Evolutionary conservation across 2,888 invertebrate species (phyloP), one percentile per base, ranked within the genome.

Genomic region (Colletes collaris): DNA sequence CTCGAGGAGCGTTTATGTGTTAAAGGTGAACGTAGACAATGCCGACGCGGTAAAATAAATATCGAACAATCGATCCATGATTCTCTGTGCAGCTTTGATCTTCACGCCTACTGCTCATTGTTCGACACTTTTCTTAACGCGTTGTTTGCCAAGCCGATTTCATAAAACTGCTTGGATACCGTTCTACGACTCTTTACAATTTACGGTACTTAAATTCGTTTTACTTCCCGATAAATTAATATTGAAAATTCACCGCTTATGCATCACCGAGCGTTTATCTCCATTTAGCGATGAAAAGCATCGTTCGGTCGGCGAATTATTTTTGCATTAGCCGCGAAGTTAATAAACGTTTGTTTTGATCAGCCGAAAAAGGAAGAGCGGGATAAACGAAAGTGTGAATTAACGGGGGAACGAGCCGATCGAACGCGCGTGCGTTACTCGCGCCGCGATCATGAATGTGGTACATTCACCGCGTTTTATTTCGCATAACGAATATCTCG

Each of bases 401-500:
- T 73, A 79, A 81, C 66, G 68, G 13, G 66, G 66, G 64, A 67
- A 67, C 58, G 50, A 35, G 44, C 46, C 63, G 62, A 60, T 46
- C 44, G 44, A 59, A 73, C 59, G 55, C 46, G 6, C 8, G 27
- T 6, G 19, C 70, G 73, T 81, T 78, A 75, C 63, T 64, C 60
- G 70, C 27, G 71, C 53, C 64, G 50, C 19, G 64, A 72, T 67
- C 73, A 65, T 68, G 79, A 89, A 80, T 72, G 81, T 67, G 84
- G 67, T 81, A 86, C 86, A 65, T 86, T 88, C 83, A 82, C 80
- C 71, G 82, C 60, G 77, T 83, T 89, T 88, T 86, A 88, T 86
- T 84, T 86, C 89, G 82, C 83, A 71, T 77, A 85, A 87, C 86
- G 83, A 88, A 88, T 87, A 87, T 85, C 82, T 75, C 82, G 83